These are phyloP conservation scores for Ptilodon capucinus DNA, from an alignment of 2,888 invertebrate species.

Conservation along the genomic window DNA sequence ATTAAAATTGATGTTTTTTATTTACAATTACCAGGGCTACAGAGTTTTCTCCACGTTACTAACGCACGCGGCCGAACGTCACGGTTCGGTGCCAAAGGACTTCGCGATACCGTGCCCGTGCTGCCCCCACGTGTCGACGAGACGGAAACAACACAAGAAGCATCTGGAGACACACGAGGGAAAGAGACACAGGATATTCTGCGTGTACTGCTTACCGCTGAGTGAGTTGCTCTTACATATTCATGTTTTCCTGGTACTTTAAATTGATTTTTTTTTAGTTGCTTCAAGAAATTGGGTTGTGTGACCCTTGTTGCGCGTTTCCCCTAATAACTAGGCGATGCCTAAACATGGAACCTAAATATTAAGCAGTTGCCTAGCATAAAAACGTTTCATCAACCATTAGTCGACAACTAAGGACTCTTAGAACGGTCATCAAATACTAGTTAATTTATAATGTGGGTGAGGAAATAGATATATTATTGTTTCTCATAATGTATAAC, in stretches of 20 bases:
- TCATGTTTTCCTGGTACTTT: background rate
- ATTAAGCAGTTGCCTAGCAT: no score
- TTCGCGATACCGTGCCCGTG: slow-evolving; percentile 69
- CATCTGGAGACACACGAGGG: slow-evolving; percentile 65
- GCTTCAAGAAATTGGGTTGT: no score
- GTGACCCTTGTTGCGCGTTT: no score
- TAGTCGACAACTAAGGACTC: no score
- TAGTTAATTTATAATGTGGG: no score
- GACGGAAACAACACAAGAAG: slow-evolving; percentile 68
- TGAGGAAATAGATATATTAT: no score
- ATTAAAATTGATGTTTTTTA: background rate
- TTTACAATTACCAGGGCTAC: slow-evolving; percentile 56
- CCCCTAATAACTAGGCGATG: no score
- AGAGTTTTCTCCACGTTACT: slow-evolving; percentile 66
- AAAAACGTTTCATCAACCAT: no score
- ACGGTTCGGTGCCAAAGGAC: slow-evolving; percentile 58
- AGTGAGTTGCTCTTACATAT: slow-evolving; percentile 37
- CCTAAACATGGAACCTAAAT: no score
- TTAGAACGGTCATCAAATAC: no score
- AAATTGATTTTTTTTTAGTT: no score
- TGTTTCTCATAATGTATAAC: no score
- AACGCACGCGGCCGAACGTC: slow-evolving; percentile 60
- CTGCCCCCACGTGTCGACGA: slow-evolving; percentile 70
- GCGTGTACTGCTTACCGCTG: slow-evolving; percentile 63
- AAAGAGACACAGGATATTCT: slow-evolving; percentile 63